Conservation (phyloP, 2,888 invertebrate species). For the Phortica okadai region DNA sequence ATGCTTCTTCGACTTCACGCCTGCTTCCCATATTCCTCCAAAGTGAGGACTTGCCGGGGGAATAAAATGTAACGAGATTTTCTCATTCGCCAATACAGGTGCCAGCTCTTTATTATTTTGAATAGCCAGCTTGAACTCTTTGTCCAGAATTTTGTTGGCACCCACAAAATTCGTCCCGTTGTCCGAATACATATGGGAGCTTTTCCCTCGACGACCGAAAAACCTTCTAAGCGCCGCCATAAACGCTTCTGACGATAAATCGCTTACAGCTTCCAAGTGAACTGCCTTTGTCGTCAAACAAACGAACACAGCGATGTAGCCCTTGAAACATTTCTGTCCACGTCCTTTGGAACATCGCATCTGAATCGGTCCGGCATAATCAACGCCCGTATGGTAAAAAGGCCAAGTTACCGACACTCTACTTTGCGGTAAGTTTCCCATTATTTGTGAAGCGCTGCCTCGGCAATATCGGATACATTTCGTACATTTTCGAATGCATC, state of each 20-base stretch:
- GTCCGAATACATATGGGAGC: constrained; percentile 27
- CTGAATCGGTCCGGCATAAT: constrained; percentile 30
- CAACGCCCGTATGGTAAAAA: background rate
- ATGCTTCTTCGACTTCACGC: too few relatives aligned
- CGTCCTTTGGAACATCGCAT: constrained; percentile 29
- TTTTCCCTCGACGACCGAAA: constrained; percentile 26
- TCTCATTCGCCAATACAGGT: background rate
- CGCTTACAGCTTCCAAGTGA: constrained; percentile 14
- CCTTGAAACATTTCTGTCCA: constrained; percentile 30
- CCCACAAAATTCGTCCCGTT: constrained; percentile 13
- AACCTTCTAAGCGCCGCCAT: background rate
- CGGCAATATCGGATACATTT: background rate
- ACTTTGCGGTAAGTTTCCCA: background rate
- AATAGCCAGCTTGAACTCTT: too few relatives aligned
- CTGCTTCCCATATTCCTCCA: too few relatives aligned
- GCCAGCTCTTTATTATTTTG: too few relatives aligned
- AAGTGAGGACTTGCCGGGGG: too few relatives aligned
- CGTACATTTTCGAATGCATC: constrained; percentile 2
- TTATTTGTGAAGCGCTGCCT: background rate
- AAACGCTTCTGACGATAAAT: constrained; percentile 27
- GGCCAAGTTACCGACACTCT: background rate
- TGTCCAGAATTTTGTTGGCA: background rate
- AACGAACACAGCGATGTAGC: constrained; percentile 27
- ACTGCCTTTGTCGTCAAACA: constrained; percentile 1
- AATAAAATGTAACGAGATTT: background rate